phyloP scores from a whole-genome alignment of 2,797 vertebrate genomes.

The Myotis planiceps region DNA sequence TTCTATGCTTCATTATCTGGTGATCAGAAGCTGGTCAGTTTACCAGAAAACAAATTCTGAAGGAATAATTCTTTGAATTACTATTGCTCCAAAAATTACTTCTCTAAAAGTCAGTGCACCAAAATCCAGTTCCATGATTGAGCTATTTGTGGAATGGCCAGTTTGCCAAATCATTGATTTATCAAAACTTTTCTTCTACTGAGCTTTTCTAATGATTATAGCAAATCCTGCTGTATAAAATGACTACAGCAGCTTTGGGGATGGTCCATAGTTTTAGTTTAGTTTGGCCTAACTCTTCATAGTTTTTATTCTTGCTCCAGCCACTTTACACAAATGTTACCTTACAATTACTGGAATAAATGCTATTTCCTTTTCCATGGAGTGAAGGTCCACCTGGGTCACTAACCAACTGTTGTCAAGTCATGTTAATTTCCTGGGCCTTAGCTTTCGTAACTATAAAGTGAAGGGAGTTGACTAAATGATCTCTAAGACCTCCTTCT shows the following conservation, averaged over 20 bases:
- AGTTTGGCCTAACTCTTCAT: neutral
- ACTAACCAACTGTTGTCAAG: neutral
- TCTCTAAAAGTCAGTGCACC: neutral
- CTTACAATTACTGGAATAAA: neutral
- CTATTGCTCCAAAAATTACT: constrained; percentile 20
- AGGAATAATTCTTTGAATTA: neutral
- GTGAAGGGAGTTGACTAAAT: neutral
- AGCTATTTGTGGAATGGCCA: neutral
- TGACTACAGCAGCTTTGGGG: neutral
- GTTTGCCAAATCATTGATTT: constrained; percentile 7
- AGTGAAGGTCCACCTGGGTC: neutral
- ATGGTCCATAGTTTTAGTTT: constrained; percentile 1
- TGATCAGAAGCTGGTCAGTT: neutral
- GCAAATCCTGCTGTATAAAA: neutral
- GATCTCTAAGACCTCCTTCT: neutral
- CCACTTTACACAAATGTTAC: neutral
- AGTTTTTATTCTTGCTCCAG: neutral
- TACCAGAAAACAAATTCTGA: neutral
- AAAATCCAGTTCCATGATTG: neutral
- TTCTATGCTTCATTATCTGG: neutral
- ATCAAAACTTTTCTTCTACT: constrained; percentile 19
- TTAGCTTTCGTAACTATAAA: neutral
- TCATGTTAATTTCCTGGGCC: neutral
- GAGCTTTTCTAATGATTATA: neutral
- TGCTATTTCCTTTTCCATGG: neutral